Conservation (phyloP, 2,888 invertebrate genomes). For the Eumacrocentrus americanus region DNA sequence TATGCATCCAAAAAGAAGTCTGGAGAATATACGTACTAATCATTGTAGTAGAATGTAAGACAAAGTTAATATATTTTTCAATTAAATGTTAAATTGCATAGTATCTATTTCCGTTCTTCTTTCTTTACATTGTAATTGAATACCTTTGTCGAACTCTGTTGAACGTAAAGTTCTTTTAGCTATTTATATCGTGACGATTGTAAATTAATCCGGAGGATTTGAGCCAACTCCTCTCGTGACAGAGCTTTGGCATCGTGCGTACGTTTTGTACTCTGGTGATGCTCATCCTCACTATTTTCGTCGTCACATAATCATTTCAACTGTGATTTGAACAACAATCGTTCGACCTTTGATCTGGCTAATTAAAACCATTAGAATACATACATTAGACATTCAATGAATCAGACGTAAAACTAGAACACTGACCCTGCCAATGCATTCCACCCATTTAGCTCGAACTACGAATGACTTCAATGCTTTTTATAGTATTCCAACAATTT, state of each 20-base stretch:
- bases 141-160: neutral
- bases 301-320: conserved; percentile 6
- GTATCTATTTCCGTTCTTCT: neutral
- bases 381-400: conserved; percentile 17
- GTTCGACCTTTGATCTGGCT: conserved; percentile 1
- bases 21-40: neutral
- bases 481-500: too few species aligned
- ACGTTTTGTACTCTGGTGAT: neutral
- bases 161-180: neutral
- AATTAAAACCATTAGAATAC: conserved; percentile 20
- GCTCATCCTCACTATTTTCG: neutral
- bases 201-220: conserved; percentile 18
- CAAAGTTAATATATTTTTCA: neutral
- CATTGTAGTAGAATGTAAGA: neutral
- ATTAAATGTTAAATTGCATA: neutral
- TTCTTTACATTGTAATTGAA: neutral
- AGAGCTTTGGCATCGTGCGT: conserved; percentile 19
- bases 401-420: conserved; percentile 21
- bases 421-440: conserved; percentile 14
- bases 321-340: conserved; percentile 2
- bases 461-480: too few species aligned
- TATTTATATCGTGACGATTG: conserved; percentile 2
- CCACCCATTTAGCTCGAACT: too few species aligned
- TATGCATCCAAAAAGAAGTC: too few species aligned
- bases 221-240: conserved; percentile 6